phyloP scores from a whole-genome alignment of 2,113 vertebrate genomes.

The Rhipidura dahli region DNA sequence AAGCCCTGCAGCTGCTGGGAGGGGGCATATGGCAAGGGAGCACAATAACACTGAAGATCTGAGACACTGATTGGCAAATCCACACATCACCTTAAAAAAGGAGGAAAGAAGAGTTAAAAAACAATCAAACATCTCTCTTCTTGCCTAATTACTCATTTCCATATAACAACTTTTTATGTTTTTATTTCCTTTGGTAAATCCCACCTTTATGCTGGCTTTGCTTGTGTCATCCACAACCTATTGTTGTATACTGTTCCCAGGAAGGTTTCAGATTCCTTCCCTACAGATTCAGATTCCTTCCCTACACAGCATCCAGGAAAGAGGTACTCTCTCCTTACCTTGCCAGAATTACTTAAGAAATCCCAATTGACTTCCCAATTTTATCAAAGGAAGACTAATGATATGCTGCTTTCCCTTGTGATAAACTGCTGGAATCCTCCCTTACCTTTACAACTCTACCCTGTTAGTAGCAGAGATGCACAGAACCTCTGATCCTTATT shows the following conservation, averaged over 20 bases:
- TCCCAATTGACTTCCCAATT: not conserved
- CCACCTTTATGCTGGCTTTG: not conserved
- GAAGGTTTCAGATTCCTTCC: not conserved
- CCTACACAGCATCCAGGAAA: not conserved
- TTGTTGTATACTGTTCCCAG: not conserved
- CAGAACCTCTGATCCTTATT: not conserved
- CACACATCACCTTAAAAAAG: accelerated
- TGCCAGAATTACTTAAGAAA: not conserved
- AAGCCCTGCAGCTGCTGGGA: not conserved
- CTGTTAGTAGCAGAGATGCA: not conserved
- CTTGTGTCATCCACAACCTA: not conserved
- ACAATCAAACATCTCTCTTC: accelerated
- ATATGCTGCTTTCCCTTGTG: not conserved
- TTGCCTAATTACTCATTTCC: not conserved
- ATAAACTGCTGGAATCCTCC: not conserved
- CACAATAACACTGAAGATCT: not conserved
- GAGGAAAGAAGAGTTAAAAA: accelerated
- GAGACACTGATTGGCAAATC: not conserved
- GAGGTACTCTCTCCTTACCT: not conserved
- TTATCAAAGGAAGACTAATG: not conserved
- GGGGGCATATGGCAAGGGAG: not conserved
- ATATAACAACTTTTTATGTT: accelerated
- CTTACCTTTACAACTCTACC: not conserved
- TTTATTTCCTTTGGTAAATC: not conserved
- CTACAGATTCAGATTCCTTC: not conserved